Base-by-base conservation (phyloP, 1,140 invertebrate genomes). In the Bicyclus anynana region DNA sequence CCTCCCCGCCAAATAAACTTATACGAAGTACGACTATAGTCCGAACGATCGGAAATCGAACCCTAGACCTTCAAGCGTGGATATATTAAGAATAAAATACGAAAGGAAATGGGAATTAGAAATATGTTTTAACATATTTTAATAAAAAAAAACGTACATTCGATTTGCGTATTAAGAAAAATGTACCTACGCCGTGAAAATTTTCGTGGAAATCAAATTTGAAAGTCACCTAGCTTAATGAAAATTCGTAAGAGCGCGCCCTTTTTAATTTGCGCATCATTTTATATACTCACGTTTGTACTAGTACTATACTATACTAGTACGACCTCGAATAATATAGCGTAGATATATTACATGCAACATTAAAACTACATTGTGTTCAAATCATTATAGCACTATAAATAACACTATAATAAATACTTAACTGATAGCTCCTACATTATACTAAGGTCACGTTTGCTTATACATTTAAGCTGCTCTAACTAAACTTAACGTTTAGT, bases 251-350 rank as follows among this genome's bases (percentile, higher is more conserved):
- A 12, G 10, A 12, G 7, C 7, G 16, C 29, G 40, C 18, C 27
- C 42, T 5, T 59, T 57, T 59, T 59, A 44, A 33, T 51, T 51
- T 50, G 48, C 47, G 48, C 38, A n/a, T 44, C 20, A 57, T 44
- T 42, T 50, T n/a, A n/a, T n/a, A n/a, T 51, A 56, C 10, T 33
- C 3, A 12, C 10, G n/a, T 33, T n/a, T n/a, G n/a, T n/a, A n/a
- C n/a, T n/a, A n/a, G 29, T 33, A 33, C 7, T 33, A 12, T 12
- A 12, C 7, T n/a, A 33, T 33, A 33, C 29, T 33, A 12, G 17
- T 29, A 21, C 29, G 29, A 55, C 53, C 53, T 55, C 44, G 27
- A 38, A 44, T 33, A 0, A 23, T 44, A 42, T 51, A 16, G 55
- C 35, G 33, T 5, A 48, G 12, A 56, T 49, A 38, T 38, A 16